phyloP scores from a whole-genome alignment of 1,140 invertebrate species.

The Aphelinus certus region DNA sequence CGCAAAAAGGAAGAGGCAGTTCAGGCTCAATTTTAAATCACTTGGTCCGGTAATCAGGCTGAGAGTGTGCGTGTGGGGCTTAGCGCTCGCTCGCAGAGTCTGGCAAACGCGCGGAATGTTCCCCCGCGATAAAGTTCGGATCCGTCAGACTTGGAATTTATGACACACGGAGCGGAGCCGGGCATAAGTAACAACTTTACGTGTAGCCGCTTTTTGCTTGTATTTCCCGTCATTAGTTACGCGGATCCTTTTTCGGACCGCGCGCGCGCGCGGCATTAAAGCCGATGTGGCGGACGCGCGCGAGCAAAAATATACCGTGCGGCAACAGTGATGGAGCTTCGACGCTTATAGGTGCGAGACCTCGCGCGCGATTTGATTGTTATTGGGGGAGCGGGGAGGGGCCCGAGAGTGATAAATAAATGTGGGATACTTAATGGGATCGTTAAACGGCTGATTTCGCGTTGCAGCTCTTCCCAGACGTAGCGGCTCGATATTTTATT shows the following conservation, averaged over 20 bases:
- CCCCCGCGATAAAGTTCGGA: constrained; percentile 37
- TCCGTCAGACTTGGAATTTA: constrained; percentile 38
- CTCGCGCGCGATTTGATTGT: background rate
- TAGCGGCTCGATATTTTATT: too few relatives aligned
- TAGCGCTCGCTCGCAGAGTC: constrained; percentile 6
- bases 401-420: background rate
- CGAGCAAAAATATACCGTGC: constrained; percentile 3
- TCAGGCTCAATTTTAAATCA: constrained; percentile 34
- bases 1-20: background rate
- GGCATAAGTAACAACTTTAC: constrained; percentile 37
- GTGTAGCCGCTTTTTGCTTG: constrained; percentile 26
- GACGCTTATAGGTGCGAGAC: background rate
- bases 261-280: constrained; percentile 1
- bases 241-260: constrained; percentile 4
- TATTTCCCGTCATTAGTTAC: constrained; percentile 24
- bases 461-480: background rate
- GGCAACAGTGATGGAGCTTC: background rate
- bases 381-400: background rate
- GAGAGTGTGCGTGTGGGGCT: constrained; percentile 22
- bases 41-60: constrained; percentile 23
- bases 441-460: constrained; percentile 14
- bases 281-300: constrained; percentile 4
- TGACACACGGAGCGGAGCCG: constrained; percentile 8
- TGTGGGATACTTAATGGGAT: background rate
- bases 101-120: constrained; percentile 21